Conservation (phyloP, 1,140 invertebrate genomes). For the Archegozetes longisetosus region DNA sequence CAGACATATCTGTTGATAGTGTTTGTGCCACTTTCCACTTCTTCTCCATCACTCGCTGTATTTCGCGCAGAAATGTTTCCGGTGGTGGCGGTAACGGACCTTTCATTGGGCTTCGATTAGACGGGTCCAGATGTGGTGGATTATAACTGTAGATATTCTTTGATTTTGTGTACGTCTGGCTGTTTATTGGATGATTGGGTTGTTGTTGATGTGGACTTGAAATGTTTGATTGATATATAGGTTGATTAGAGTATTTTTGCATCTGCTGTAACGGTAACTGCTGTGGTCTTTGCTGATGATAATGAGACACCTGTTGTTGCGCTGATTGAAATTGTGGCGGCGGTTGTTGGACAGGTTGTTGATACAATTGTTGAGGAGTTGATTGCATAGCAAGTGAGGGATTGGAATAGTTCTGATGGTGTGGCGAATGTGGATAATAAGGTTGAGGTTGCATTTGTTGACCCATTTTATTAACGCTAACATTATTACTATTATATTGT, state of each 20-base stretch:
- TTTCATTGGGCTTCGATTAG: neutral
- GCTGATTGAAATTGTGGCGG: slow-evolving; percentile 36
- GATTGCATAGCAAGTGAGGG: too few species aligned
- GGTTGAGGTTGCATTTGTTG: neutral
- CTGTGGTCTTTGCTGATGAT: slow-evolving; percentile 12
- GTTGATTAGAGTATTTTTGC: neutral
- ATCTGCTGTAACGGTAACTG: neutral
- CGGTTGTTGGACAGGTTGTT: slow-evolving; percentile 27
- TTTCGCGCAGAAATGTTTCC: slow-evolving; percentile 62
- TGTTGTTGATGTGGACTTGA: neutral
- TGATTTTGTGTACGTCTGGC: neutral
- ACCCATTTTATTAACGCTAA: neutral
- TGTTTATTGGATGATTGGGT: neutral
- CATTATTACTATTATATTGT: neutral
- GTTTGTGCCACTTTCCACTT: slow-evolving; percentile 80
- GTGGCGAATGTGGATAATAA: neutral
- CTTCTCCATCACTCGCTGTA: slow-evolving; percentile 77
- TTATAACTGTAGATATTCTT: neutral
- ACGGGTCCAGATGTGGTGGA: neutral
- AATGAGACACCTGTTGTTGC: neutral
- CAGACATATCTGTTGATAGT: slow-evolving; percentile 62
- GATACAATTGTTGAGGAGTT: slow-evolving; percentile 17
- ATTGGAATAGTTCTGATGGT: neutral
- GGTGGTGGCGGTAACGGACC: slow-evolving; percentile 45
- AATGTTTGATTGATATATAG: neutral